These are phyloP conservation scores for Reinhardtius hippoglossoides DNA, from an alignment of 2,113 vertebrate species.

Conservation along the genomic window DNA sequence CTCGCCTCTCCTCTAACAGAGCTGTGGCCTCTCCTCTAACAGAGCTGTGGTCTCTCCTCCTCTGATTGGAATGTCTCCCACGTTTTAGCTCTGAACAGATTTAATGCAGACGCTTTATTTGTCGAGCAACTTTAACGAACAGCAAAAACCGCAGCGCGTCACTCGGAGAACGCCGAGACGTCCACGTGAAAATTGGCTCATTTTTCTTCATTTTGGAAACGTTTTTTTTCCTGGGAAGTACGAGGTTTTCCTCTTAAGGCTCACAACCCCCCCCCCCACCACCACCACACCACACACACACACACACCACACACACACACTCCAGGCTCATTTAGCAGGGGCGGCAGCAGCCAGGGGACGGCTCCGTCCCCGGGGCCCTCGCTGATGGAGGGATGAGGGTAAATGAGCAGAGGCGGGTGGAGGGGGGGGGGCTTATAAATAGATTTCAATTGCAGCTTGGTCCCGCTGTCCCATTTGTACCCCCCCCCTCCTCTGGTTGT, in stretches of 20 bases:
- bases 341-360: conserved; percentile 57
- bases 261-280: background rate
- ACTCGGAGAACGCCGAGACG: background rate
- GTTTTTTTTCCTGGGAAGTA: conserved; percentile 58
- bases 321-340: conserved; percentile 89
- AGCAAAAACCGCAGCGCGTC: background rate
- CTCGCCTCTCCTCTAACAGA: background rate
- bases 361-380: conserved; percentile 70
- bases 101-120: conserved; percentile 28
- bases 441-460: conserved; percentile 87
- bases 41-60: conserved; percentile 81
- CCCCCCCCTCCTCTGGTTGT: conserved; percentile 58
- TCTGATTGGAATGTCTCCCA: conserved; percentile 52
- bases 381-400: conserved; percentile 65
- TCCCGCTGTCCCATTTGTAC: conserved; percentile 56
- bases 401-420: conserved; percentile 42
- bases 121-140: conserved; percentile 17
- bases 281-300: background rate
- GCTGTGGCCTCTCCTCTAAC: conserved; percentile 41
- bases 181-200: conserved; percentile 54
- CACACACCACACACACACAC: background rate
- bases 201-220: conserved; percentile 77
- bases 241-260: conserved; percentile 27
- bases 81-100: conserved; percentile 19
- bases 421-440: conserved; percentile 80